A percentile compares a stretch with the other conserved stretches of the same genome.
Evolutionary conservation across 2,797 vertebrate species (phyloP).

Genomic region (Micromesistius poutassou): DNA sequence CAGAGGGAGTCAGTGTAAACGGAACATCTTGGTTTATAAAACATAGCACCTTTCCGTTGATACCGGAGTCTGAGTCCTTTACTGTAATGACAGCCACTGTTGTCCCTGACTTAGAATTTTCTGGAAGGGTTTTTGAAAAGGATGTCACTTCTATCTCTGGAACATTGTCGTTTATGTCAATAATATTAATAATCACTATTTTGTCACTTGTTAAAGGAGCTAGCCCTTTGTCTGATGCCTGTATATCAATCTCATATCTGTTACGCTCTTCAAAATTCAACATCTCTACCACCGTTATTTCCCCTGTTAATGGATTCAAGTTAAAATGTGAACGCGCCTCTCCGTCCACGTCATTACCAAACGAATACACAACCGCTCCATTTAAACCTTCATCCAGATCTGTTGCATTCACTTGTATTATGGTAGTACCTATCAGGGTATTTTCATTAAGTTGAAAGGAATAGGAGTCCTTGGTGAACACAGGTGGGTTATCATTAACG

Average conservation of each 20-base stretch:
- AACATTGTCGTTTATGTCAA: constrained; percentile 63
- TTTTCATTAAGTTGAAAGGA: neutral
- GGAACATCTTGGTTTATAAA: constrained; percentile 33
- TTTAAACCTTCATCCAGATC: neutral
- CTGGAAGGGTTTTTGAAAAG: constrained; percentile 61
- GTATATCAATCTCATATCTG: constrained; percentile 15
- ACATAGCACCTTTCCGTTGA: constrained; percentile 56
- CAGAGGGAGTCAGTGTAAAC: constrained; percentile 46
- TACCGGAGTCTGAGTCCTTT: constrained; percentile 56
- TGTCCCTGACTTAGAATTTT: constrained; percentile 62
- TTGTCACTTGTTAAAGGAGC: constrained; percentile 39
- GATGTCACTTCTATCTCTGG: constrained; percentile 73
- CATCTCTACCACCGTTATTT: neutral
- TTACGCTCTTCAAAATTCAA: neutral
- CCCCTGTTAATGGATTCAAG: neutral
- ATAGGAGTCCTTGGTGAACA: neutral
- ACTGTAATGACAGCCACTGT: constrained; percentile 60
- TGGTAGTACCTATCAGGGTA: neutral
- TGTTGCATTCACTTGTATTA: neutral
- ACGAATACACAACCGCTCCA: neutral
- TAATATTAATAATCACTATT: constrained; percentile 43
- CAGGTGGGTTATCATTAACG: neutral
- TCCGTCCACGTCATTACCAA: neutral
- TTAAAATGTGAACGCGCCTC: neutral
- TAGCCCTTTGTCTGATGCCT: constrained; percentile 36